Conservation (phyloP, 2,113 vertebrate species). For the Mesocricetus auratus region DNA sequence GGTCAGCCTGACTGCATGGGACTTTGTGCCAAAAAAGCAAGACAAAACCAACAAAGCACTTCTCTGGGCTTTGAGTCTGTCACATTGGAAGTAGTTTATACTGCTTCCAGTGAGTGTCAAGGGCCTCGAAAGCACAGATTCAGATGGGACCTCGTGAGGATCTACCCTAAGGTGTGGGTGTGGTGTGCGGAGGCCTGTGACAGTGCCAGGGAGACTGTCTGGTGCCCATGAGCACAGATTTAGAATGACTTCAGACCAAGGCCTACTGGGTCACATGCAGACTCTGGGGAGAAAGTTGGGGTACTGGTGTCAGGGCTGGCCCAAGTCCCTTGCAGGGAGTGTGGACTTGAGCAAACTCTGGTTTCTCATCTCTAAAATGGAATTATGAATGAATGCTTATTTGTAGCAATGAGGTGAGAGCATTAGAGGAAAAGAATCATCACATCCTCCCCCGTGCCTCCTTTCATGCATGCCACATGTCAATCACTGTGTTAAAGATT, state of each 20-base stretch:
- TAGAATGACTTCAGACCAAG: neutral
- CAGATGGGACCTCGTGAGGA: neutral
- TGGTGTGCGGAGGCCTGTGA: neutral
- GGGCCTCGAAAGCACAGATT: neutral
- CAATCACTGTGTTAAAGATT: neutral
- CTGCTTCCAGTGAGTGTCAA: neutral
- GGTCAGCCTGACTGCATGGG: neutral
- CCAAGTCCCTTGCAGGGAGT: neutral
- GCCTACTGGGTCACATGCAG: too few species aligned
- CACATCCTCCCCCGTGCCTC: neutral
- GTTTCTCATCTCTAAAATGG: neutral
- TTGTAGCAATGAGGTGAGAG: neutral
- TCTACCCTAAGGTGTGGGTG: neutral
- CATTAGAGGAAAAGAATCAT: neutral
- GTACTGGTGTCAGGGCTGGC: neutral
- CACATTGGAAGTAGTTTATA: neutral
- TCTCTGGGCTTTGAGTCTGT: slow-evolving; percentile 17
- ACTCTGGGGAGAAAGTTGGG: neutral
- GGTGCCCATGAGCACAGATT: neutral
- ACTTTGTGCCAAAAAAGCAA: neutral
- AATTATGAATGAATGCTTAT: neutral
- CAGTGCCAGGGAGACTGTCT: neutral
- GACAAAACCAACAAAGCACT: neutral
- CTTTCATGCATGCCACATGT: neutral
- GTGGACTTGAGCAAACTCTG: neutral